Percentiles rank a stretch among this genome's conserved stretches.
phyloP scores from a whole-genome alignment of 2,113 vertebrate genomes.

The Bostrychus sinensis region DNA sequence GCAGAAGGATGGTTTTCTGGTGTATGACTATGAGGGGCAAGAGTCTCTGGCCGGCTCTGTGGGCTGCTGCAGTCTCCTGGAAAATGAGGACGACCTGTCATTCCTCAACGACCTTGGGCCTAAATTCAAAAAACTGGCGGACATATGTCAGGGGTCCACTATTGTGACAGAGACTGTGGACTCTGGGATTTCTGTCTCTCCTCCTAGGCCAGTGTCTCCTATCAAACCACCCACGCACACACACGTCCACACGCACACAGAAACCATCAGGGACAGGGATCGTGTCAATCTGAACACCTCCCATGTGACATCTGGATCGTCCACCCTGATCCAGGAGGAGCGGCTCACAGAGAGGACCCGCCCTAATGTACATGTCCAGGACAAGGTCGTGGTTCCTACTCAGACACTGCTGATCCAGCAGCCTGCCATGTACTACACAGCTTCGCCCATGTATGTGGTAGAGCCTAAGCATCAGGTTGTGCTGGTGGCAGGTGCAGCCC shows the following conservation, averaged over 20 bases:
- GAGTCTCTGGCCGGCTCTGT: slow-evolving; percentile 86
- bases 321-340: slow-evolving; percentile 48
- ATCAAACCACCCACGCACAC: slow-evolving; percentile 47
- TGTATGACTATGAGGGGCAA: slow-evolving; percentile 86
- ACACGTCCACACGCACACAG: slow-evolving; percentile 54
- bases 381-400: slow-evolving; percentile 59
- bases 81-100: slow-evolving; percentile 84
- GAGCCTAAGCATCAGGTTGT: slow-evolving; percentile 68
- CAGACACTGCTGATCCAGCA: slow-evolving; percentile 77
- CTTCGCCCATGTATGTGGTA: slow-evolving; percentile 75
- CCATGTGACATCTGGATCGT: slow-evolving; percentile 42
- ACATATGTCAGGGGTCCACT: slow-evolving; percentile 85
- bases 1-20: slow-evolving; percentile 73
- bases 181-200: background rate
- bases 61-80: slow-evolving; percentile 89
- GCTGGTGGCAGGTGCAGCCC: slow-evolving; percentile 57
- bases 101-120: slow-evolving; percentile 89
- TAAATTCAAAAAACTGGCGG: slow-evolving; percentile 92
- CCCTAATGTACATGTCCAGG: slow-evolving; percentile 52
- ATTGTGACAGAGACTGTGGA: slow-evolving; percentile 45
- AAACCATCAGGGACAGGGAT: slow-evolving; percentile 56
- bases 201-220: slow-evolving; percentile 30
- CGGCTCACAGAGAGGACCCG: slow-evolving; percentile 27
- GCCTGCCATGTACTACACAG: slow-evolving; percentile 72
- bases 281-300: slow-evolving; percentile 40